These are phyloP conservation scores for Argyresthia goedartella DNA, from an alignment of 2,888 invertebrate species.

Conservation along the genomic window DNA sequence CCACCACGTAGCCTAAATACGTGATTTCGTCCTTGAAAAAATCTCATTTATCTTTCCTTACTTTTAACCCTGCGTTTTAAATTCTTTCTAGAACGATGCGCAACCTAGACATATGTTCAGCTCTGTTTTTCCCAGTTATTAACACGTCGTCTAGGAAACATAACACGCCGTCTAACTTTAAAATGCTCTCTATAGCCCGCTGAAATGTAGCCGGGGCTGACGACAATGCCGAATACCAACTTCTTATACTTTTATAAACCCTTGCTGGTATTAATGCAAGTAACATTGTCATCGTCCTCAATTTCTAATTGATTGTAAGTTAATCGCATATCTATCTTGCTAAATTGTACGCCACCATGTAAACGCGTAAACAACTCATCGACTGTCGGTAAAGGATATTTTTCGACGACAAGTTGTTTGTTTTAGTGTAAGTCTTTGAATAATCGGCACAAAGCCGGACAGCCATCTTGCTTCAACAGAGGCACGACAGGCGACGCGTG, in stretches of 20 bases:
- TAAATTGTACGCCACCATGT: constrained; percentile 8
- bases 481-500: too few relatives aligned
- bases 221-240: constrained; percentile 9
- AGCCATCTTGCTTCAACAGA: background rate
- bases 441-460: background rate
- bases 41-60: constrained; percentile 11
- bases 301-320: constrained; percentile 9
- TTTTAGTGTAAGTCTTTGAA: constrained; percentile 6
- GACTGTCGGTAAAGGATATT: background rate
- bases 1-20: constrained; percentile 3
- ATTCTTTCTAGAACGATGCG: background rate
- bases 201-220: constrained; percentile 11
- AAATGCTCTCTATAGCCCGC: constrained; percentile 5
- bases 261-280: constrained; percentile 9
- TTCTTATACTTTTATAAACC: constrained; percentile 10
- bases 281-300: constrained; percentile 5
- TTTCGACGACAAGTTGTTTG: constrained; percentile 7
- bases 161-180: constrained; percentile 6
- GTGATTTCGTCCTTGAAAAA: constrained; percentile 1
- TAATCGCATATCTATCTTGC: constrained; percentile 7
- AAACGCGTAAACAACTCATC: constrained; percentile 8
- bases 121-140: constrained; percentile 3
- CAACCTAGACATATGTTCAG: background rate
- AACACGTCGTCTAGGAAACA: constrained; percentile 10
- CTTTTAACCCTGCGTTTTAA: background rate